Conservation (phyloP, 2,888 invertebrate species). For the Drosophila austrosaltans region DNA sequence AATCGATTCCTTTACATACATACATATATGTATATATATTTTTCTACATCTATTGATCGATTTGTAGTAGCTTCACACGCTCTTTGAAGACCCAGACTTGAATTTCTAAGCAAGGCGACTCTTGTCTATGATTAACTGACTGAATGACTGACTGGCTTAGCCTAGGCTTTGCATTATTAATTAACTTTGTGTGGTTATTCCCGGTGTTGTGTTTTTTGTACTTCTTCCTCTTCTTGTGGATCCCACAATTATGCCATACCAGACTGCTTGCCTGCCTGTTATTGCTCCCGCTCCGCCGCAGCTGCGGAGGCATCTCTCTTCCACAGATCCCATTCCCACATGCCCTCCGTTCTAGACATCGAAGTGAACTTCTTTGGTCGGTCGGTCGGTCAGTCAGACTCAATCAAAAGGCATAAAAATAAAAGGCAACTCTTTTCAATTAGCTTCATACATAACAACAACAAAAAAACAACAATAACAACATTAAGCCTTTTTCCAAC, state of each 20-base stretch:
- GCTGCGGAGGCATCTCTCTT: slow-evolving; percentile 30
- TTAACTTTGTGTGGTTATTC: slow-evolving; percentile 53
- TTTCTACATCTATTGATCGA: slow-evolving; percentile 35
- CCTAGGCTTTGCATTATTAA: slow-evolving; percentile 75
- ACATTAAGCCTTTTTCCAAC: slow-evolving; percentile 63
- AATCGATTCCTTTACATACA: slow-evolving; percentile 25
- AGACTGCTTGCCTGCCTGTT: slow-evolving; percentile 69
- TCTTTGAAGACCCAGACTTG: slow-evolving; percentile 46
- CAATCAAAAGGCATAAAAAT: slow-evolving; percentile 66
- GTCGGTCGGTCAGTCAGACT: slow-evolving; percentile 68
- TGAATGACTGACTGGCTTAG: slow-evolving; percentile 40
- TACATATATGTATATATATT: slow-evolving; percentile 12
- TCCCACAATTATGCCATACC: slow-evolving; percentile 79
- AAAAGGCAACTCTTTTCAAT: slow-evolving; percentile 73
- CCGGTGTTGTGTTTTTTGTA: slow-evolving; percentile 29
- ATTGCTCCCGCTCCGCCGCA: slow-evolving; percentile 9
- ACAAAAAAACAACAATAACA: slow-evolving; percentile 41
- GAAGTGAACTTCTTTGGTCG: slow-evolving; percentile 28
- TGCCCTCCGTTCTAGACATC: slow-evolving; percentile 26
- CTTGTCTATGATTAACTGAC: slow-evolving; percentile 44
- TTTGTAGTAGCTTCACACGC: slow-evolving; percentile 60
- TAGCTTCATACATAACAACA: slow-evolving; percentile 49
- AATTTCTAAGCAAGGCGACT: slow-evolving; percentile 46
- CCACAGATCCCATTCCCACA: not conserved
- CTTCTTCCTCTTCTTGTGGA: slow-evolving; percentile 50